Percentiles rank a stretch among this genome's conserved stretches.
Evolutionary conservation across 2,797 vertebrate species (phyloP).

Genomic region (Meriones psammophilus): DNA sequence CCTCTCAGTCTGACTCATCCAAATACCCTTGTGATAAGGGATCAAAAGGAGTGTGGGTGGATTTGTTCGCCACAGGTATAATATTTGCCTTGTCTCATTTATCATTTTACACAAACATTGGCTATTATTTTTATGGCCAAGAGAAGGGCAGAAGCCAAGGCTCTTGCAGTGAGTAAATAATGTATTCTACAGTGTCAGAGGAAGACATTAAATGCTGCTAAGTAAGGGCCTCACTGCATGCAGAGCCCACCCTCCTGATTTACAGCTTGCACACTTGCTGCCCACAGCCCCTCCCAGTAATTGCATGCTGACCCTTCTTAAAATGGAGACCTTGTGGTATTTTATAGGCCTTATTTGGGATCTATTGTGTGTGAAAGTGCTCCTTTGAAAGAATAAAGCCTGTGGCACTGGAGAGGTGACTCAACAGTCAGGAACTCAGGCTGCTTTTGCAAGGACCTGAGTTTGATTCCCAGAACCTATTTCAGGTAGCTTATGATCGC

Average conservation of each 20-base stretch:
- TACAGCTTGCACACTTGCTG: background rate
- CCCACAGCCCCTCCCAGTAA: background rate
- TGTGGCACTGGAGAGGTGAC: background rate
- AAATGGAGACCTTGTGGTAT: conserved; percentile 46
- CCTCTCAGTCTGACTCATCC: conserved; percentile 71
- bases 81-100: conserved; percentile 77
- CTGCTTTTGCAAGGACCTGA: background rate
- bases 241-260: conserved; percentile 59
- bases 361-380: conserved; percentile 47
- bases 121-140: conserved; percentile 65
- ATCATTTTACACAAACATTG: conserved; percentile 70
- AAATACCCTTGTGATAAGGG: conserved; percentile 76
- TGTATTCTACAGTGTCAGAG: conserved; percentile 4
- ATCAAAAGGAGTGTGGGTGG: conserved; percentile 65
- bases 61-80: conserved; percentile 70
- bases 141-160: conserved; percentile 70
- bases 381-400: conserved; percentile 41
- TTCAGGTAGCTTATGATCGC: no score
- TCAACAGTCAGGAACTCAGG: no score
- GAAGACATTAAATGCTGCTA: conserved; percentile 68
- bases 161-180: conserved; percentile 63
- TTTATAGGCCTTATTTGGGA: conserved; percentile 40
- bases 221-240: background rate
- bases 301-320: conserved; percentile 49
- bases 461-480: background rate